A percentile compares a stretch with the other conserved stretches of the same genome.
Conservation (phyloP, 37 sponge, comb jelly and placozoan species). For the Geodia barretti region DNA sequence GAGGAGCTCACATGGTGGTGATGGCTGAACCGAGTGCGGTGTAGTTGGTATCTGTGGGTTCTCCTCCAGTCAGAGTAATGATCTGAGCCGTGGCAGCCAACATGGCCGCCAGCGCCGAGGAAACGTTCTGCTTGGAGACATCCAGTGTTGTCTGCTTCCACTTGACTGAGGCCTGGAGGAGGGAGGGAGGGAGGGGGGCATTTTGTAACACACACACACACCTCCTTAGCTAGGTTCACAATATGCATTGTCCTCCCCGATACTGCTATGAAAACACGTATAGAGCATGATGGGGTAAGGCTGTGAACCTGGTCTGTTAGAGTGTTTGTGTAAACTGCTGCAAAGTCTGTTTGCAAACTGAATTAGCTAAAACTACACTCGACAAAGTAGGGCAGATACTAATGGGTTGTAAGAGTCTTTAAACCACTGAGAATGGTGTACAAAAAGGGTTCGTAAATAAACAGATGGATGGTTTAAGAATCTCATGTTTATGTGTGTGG, state of each 20-base stretch:
- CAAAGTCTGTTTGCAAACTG: too few relatives aligned
- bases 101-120: slow-evolving; percentile 92
- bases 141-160: slow-evolving; percentile 92
- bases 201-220: slow-evolving; percentile 2
- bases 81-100: slow-evolving; percentile 84
- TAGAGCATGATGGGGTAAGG: too few relatives aligned
- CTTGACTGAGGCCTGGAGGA: slow-evolving; percentile 61
- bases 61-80: slow-evolving; percentile 80
- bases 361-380: not conserved
- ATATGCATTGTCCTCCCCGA: not conserved
- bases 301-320: too few relatives aligned
- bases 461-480: too few relatives aligned
- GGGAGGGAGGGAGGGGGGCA: too few relatives aligned
- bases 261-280: slow-evolving; percentile 10
- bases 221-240: not conserved
- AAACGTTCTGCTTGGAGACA: slow-evolving; percentile 89
- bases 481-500: too few relatives aligned
- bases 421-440: too few relatives aligned
- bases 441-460: too few relatives aligned
- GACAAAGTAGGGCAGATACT: not conserved
- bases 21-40: slow-evolving; percentile 92
- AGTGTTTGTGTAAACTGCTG: too few relatives aligned
- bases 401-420: too few relatives aligned
- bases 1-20: slow-evolving; percentile 81
- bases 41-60: slow-evolving; percentile 90